Conservation (phyloP, 2,113 vertebrate genomes). For the Erythrolamprus reginae region DNA sequence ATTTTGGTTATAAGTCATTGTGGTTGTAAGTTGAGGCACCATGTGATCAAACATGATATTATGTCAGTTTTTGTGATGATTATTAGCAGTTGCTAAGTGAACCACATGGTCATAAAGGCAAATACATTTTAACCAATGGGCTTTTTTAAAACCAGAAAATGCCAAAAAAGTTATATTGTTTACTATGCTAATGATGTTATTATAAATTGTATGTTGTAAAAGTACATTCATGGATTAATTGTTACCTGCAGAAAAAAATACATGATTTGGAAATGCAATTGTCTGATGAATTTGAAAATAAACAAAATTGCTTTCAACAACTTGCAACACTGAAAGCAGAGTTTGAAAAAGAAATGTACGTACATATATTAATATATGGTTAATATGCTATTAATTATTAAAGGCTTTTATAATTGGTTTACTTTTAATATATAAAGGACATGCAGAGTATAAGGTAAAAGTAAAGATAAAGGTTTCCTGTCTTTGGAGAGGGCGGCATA, state of each 20-base stretch:
- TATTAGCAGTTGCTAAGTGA: neutral
- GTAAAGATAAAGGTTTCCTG: neutral
- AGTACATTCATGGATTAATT: slow-evolving; percentile 22
- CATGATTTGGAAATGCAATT: slow-evolving; percentile 71
- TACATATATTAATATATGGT: slow-evolving; percentile 9
- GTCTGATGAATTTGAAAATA: slow-evolving; percentile 66
- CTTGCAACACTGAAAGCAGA: slow-evolving; percentile 68
- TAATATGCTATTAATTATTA: neutral
- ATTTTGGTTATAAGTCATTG: neutral
- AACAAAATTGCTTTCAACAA: slow-evolving; percentile 63
- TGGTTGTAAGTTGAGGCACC: too few relatives aligned
- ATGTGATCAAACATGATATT: neutral
- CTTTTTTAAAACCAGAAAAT: neutral
- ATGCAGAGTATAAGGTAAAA: neutral
- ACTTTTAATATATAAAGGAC: neutral
- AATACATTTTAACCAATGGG: neutral
- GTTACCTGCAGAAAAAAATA: slow-evolving; percentile 70
- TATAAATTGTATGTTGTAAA: neutral
- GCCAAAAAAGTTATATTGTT: neutral
- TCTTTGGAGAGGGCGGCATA: too few relatives aligned
- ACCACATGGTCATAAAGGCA: neutral
- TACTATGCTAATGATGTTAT: neutral
- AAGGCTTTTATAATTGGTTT: neutral
- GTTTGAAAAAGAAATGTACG: slow-evolving; percentile 73
- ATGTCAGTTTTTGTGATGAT: neutral